These are phyloP conservation scores for Collichthys lucidus DNA, from an alignment of 2,113 vertebrate species.

Conservation along the genomic window DNA sequence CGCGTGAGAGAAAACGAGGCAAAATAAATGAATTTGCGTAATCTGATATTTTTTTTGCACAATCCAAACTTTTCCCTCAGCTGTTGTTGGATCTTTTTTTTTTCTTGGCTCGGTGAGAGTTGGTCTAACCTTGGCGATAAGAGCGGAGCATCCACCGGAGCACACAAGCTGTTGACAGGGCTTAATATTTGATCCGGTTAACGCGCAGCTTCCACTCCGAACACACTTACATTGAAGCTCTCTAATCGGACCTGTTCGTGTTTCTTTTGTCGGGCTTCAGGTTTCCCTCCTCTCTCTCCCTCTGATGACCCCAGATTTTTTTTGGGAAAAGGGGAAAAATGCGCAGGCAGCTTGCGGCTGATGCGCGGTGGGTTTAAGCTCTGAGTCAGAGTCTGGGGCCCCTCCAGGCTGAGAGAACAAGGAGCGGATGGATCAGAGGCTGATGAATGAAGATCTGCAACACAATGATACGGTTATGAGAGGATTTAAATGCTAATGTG, in stretches of 20 bases:
- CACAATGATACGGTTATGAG: slow-evolving; percentile 74
- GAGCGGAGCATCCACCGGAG: slow-evolving; percentile 31
- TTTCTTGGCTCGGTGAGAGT: background rate
- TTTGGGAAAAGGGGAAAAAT: slow-evolving; percentile 34
- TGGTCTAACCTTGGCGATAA: slow-evolving; percentile 68
- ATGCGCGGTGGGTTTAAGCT: slow-evolving; percentile 69
- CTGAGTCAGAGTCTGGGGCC: slow-evolving; percentile 67
- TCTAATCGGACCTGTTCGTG: slow-evolving; percentile 16
- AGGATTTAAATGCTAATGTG: slow-evolving; percentile 78
- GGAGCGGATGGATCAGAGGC: slow-evolving; percentile 78
- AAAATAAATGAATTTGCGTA: background rate
- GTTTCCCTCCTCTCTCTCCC: slow-evolving; percentile 20
- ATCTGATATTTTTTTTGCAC: background rate
- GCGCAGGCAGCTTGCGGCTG: slow-evolving; percentile 74
- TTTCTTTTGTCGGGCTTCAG: slow-evolving; percentile 10
- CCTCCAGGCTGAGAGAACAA: slow-evolving; percentile 73
- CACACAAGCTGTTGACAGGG: slow-evolving; percentile 59
- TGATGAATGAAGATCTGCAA: slow-evolving; percentile 79
- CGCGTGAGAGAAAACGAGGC: background rate
- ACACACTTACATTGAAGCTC: slow-evolving; percentile 18
- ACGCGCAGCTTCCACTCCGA: slow-evolving; percentile 38
- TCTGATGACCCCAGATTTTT: slow-evolving; percentile 63
- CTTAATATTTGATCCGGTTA: slow-evolving; percentile 58
- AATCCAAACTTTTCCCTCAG: slow-evolving; percentile 48
- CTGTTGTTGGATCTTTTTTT: accelerated